Base-by-base conservation (phyloP, 2,797 vertebrate genomes). In the Alosa sapidissima region DNA sequence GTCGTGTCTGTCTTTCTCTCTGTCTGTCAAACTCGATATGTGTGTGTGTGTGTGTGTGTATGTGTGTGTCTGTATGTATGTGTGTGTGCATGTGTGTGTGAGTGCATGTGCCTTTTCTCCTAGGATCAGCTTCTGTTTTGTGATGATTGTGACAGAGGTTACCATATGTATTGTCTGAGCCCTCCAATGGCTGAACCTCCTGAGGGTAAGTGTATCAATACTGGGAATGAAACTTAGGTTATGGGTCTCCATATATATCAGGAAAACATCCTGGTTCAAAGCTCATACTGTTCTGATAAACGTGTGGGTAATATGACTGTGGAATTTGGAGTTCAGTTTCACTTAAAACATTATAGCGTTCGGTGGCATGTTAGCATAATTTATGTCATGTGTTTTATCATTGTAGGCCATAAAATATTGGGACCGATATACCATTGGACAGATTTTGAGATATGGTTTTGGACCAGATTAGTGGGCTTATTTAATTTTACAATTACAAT, bases 111-210 rank as follows among this genome's bases (percentile, higher is more conserved):
- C 83, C 87, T 87, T 85, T 86, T 82, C 55, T 55, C 78, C 60
- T 58, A 98, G 97, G 97, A 98, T 94, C 97, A 98, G 95, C 93
- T 98, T 93, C 94, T 98, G 90, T 98, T 98, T 92, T 98, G 97
- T 90, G 97, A 98, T 1, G 97, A 98, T 87, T 98, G 97, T 86
- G 97, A 97, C 91, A 94, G 97, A 92, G 97, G 97, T 81, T 98
- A 98, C 92, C 97, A 98, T 91, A 98, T 98, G 97, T 98, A 98
- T 93, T 98, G 97, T 91, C 94, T 98, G 93, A 98, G 95, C 85
- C 97, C 97, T 16, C 97, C 97, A 19, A 98, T 98, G 97, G 95
- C 96, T 3, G 97, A 98, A 91, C 97, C 97, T 85, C 97, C 97
- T 0, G 97, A 98, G 95, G 97, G 97, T 97, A 94, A 81, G 96